Base-by-base conservation (phyloP, 2,113 vertebrate genomes). In the Sigmodon hispidus region DNA sequence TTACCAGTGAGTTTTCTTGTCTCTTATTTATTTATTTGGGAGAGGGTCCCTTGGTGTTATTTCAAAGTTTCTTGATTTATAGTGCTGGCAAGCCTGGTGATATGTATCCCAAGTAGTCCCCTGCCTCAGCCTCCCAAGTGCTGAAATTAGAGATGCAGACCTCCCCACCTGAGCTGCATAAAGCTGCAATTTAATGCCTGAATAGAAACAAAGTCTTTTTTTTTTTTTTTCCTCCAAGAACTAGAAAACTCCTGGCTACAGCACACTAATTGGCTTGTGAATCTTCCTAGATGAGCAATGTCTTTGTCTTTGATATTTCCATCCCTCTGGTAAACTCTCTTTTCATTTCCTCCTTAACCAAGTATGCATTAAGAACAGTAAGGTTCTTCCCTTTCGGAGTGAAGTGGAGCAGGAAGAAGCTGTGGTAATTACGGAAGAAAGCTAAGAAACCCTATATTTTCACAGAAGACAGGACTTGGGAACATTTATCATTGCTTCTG, bases 221-320 rank as follows among this genome's bases (percentile, higher is more conserved):
- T 90, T 87, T 92, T 26, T 26, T 43, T 13, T 24, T 34, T n/a
- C n/a, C 22, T 22, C 67, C 19, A 96, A 55, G 86, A 70, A 67
- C 59, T 52, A 84, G 92, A 77, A 96, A 97, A 93, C 88, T 87
- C 83, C 34, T 63, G 90, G 93, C 85, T 94, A 87, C 77, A 34
- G 29, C 17, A 7, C n/a, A 12, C 4, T 61, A 59, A 24, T 5
- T 22, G 1, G n/a, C 0, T 89, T 91, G 34, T 63, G 57, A 69
- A 12, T 31, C 72, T 52, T 61, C 22, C 55, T 95, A 48, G 11
- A 57, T 83, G 81, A 90, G 11, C 59, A 84, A 43, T 73, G 19
- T 75, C 70, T 95, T 94, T 94, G 69, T 29, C 29, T 87, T 89
- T 50, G 61, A 50, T 94, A 3, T 75, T 96, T 93, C 91, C 55